Conservation (phyloP, 2,113 vertebrate species). For the Zeus faber region DNA sequence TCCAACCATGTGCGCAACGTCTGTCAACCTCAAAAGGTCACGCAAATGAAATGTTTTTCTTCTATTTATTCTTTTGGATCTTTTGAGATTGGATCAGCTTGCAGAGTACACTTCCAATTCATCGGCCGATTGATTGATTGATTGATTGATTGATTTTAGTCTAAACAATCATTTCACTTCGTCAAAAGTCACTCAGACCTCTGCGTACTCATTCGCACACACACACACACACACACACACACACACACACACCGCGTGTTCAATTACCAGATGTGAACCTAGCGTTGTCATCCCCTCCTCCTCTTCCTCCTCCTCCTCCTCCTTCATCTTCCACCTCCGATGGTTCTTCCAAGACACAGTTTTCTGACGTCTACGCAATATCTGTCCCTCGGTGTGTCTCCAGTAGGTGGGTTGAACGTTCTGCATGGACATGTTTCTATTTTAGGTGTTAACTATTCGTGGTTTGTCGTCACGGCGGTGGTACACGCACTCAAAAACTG, state of each 20-base stretch:
- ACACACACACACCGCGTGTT: conserved; percentile 3
- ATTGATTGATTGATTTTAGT: too few relatives aligned
- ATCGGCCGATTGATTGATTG: too few relatives aligned
- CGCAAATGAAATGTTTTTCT: conserved; percentile 8
- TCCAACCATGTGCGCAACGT: conserved; percentile 23
- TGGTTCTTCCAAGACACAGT: conserved; percentile 32
- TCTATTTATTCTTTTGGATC: conserved; percentile 17
- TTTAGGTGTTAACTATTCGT: conserved; percentile 48
- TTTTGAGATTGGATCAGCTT: too few relatives aligned
- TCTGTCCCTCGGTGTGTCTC: conserved; percentile 21
- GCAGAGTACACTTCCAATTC: too few relatives aligned
- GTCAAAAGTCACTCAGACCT: conserved; percentile 3
- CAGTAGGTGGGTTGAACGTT: conserved; percentile 21
- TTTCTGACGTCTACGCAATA: conserved; percentile 7
- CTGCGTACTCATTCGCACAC: conserved; percentile 15
- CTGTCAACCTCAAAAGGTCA: neutral
- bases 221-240: conserved; percentile 2
- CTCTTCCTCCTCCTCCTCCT: conserved; percentile 17
- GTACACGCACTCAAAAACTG: conserved; percentile 17
- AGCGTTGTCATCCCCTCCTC: conserved; percentile 11
- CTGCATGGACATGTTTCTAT: conserved; percentile 51
- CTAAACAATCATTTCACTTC: conserved; percentile 31
- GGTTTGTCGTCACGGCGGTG: conserved; percentile 19
- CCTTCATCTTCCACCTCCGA: conserved; percentile 29
- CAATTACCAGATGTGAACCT: conserved; percentile 12